Evolutionary conservation across 2,888 invertebrate species (phyloP).

Genomic region (Orthosia cruda): DNA sequence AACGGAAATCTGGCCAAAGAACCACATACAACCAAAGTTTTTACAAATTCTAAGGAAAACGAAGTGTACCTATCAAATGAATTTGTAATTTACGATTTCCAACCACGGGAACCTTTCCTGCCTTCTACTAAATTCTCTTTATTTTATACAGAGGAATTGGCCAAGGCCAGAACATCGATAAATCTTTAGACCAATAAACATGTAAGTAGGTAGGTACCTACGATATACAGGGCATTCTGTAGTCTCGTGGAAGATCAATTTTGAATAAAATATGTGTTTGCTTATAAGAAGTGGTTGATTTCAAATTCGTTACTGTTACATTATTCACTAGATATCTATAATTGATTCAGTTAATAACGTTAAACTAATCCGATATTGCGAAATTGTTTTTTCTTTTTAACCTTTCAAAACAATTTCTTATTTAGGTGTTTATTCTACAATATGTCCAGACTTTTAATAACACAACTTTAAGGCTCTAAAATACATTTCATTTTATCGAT

Average conservation of each 20-base stretch:
- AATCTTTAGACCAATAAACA: conserved; percentile 9
- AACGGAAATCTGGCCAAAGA: neutral
- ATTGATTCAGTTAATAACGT: too few species aligned
- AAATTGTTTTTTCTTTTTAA: too few species aligned
- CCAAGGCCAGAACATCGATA: conserved; percentile 15
- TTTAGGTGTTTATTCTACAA: too few species aligned
- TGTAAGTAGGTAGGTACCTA: neutral
- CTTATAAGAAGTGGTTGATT: neutral
- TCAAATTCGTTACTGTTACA: neutral
- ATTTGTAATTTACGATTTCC: conserved; percentile 43
- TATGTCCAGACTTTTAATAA: too few species aligned
- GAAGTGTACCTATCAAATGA: conserved; percentile 18
- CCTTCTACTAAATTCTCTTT: conserved; percentile 31
- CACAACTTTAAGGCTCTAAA: too few species aligned
- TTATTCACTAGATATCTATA: too few species aligned
- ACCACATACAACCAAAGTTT: neutral
- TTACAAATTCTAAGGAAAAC: conserved; percentile 2
- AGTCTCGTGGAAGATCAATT: neutral
- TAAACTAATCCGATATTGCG: too few species aligned
- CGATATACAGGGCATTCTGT: neutral
- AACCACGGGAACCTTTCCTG: neutral
- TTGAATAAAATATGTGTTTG: neutral
- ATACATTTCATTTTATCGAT: too few species aligned
- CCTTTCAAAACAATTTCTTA: too few species aligned
- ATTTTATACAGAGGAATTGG: conserved; percentile 9